Base-by-base conservation (phyloP, 1,140 invertebrate species). In the Brachystomella parvula region DNA sequence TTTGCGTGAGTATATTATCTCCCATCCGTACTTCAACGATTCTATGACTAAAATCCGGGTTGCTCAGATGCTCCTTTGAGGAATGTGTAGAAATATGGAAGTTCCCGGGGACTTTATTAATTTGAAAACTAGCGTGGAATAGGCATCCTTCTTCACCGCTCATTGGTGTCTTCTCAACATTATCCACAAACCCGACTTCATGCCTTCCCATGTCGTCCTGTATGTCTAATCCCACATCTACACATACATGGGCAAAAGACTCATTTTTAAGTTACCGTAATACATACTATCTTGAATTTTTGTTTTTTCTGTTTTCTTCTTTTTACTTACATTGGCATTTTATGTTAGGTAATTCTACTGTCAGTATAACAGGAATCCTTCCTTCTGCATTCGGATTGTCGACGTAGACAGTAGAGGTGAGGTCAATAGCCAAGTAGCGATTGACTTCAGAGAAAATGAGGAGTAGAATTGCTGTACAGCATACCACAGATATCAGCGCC, bases 21-120 rank as follows among this genome's bases (percentile, higher is more conserved):
- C 84, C 84, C 76, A 85, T 83, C 1, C 77, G 76, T 12, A 85
- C 73, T 71, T 83, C 79, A 74, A 84, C 81, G 47, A 86, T 82
- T 9, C 77, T 71, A 74, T 86, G 84, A 31, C 78, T 75, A 81
- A 86, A 85, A 70, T 85, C 82, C n/a, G 81, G 80, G 63, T 75
- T 70, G 2, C 79, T 76, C 2, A 83, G 83, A 70, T 84, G 83
- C 2, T 72, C 44, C 19, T 73, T 63, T 21, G 83, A 78, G 6
- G 84, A 81, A 75, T 86, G 84, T 28, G 84, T 86, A 6, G 84
- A 85, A 3, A 86, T 76, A 74, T 86, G 84, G 73, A 86, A 86
- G 71, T 86, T 86, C 33, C 84, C 49, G 62, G 75, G 73, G 70
- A 83, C 83, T 75, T 84, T 83, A 71, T 85, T 85, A 19, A 85